Conservation (phyloP, 2,888 invertebrate genomes). For the Clostera curtula region DNA sequence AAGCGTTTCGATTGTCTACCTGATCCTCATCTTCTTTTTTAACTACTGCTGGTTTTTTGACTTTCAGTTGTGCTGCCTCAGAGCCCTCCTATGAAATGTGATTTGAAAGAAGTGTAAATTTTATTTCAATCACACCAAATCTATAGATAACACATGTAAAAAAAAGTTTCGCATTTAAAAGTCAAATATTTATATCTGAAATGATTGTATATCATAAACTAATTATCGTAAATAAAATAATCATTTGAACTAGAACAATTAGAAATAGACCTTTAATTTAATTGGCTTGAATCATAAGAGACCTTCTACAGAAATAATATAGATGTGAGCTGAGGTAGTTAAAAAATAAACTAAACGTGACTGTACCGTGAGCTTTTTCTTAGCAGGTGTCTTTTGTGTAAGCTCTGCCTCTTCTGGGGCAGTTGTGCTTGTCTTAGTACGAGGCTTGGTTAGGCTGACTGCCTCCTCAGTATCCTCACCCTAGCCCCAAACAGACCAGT, state of each 20-base stretch:
- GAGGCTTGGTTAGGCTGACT: slow-evolving; percentile 62
- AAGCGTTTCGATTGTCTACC: slow-evolving; percentile 38
- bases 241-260: too few relatives aligned
- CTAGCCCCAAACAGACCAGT: slow-evolving; percentile 42
- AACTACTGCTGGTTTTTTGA: slow-evolving; percentile 65
- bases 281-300: too few relatives aligned
- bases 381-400: slow-evolving; percentile 67
- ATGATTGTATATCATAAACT: too few relatives aligned
- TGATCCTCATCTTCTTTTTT: slow-evolving; percentile 58
- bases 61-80: slow-evolving; percentile 62
- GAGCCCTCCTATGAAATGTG: slow-evolving; percentile 53
- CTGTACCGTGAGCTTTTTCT: slow-evolving; percentile 68
- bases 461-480: slow-evolving; percentile 69
- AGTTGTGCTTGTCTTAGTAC: slow-evolving; percentile 66
- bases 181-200: too few relatives aligned
- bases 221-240: too few relatives aligned
- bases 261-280: too few relatives aligned
- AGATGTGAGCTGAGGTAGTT: slow-evolving; percentile 60
- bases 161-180: too few relatives aligned
- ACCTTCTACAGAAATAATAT: too few relatives aligned
- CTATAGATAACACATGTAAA: too few relatives aligned
- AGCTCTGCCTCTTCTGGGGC: slow-evolving; percentile 68
- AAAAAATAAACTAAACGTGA: slow-evolving; percentile 28
- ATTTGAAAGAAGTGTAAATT: slow-evolving; percentile 14
- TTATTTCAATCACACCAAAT: neutral